Percentiles rank a stretch among this genome's conserved stretches.
phyloP scores from a whole-genome alignment of 2,113 vertebrate species.

The Rhynchomys soricoides region DNA sequence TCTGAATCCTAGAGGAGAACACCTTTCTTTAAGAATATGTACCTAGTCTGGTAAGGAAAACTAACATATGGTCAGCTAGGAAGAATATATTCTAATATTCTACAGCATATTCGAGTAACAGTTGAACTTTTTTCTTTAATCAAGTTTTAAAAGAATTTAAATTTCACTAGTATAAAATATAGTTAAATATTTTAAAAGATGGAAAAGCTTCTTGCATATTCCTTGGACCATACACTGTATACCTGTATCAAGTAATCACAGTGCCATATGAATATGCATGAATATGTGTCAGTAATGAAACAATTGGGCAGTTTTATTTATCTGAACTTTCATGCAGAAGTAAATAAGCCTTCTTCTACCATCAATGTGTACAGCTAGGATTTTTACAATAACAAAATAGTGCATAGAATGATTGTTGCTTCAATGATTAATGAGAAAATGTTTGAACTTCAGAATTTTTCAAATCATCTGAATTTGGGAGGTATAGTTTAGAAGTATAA shows the following conservation, averaged over 20 bases:
- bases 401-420: background rate
- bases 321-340: background rate
- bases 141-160: background rate
- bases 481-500: background rate
- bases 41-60: background rate
- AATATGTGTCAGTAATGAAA: background rate
- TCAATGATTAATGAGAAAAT: background rate
- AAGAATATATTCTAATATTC: background rate
- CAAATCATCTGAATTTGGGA: background rate
- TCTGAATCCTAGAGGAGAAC: background rate
- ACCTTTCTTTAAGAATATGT: background rate
- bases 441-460: background rate
- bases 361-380: background rate
- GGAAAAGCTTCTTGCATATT: background rate
- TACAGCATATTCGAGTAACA: background rate
- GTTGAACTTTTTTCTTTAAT: background rate
- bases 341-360: background rate
- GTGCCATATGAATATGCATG: background rate
- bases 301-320: background rate
- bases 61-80: background rate
- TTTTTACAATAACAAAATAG: conserved; percentile 21
- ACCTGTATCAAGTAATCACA: background rate
- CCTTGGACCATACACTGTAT: background rate
- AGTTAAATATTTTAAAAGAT: background rate
- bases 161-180: background rate